A percentile compares a stretch with the other conserved stretches of the same genome.
Evolutionary conservation across 2,113 vertebrate genomes (phyloP).

Genomic region (Nothoprocta perdicaria): DNA sequence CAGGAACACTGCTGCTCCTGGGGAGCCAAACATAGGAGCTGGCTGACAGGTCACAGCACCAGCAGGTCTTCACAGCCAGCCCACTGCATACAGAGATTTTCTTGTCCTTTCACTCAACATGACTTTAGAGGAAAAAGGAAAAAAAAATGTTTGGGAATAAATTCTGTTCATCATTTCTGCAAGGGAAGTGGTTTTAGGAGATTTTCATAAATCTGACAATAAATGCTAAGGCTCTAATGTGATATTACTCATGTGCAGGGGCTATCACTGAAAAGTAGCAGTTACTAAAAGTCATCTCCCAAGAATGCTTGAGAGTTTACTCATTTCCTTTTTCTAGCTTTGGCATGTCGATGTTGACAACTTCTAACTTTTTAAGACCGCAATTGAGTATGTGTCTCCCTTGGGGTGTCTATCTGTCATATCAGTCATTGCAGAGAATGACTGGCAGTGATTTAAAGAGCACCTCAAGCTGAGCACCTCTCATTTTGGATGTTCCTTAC

Average conservation of each 20-base stretch:
- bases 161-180: not conserved
- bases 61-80: not conserved
- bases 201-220: not conserved
- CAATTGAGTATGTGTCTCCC: not conserved
- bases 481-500: not conserved
- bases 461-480: not conserved
- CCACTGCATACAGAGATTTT: not conserved
- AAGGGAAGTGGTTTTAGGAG: not conserved
- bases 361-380: slow-evolving; percentile 7
- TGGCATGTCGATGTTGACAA: not conserved
- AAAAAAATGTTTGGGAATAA: not conserved
- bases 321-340: not conserved
- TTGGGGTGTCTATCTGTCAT: not conserved
- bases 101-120: not conserved
- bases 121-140: not conserved
- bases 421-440: not conserved
- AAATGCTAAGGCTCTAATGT: not conserved
- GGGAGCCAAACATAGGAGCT: not conserved
- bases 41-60: not conserved
- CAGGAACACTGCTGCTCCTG: not conserved
- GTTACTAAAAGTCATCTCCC: not conserved
- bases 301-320: not conserved
- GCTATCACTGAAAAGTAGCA: not conserved
- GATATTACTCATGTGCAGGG: not conserved
- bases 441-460: not conserved